A percentile compares a stretch with the other conserved stretches of the same genome.
Conservation (phyloP, 1,140 invertebrate genomes). For the Cyphomyrmex costatus region DNA sequence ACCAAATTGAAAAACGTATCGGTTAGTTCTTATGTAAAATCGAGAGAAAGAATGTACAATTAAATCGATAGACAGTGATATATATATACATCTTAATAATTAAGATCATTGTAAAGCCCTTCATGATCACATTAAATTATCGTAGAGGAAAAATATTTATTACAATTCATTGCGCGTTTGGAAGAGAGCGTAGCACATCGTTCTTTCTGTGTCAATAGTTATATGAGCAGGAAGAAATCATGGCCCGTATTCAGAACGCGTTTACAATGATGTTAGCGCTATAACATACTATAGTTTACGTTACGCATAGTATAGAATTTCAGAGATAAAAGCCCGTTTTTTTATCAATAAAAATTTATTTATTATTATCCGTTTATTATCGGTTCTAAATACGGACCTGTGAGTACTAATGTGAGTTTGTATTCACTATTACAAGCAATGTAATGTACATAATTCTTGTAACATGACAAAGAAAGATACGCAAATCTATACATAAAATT, state of each 20-base stretch:
- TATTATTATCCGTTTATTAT: too few species aligned
- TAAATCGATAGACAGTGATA: slow-evolving; percentile 64
- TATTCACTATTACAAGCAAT: slow-evolving; percentile 29
- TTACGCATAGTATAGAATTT: too few species aligned
- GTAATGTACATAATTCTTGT: not conserved
- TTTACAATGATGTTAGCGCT: too few species aligned
- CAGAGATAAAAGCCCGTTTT: too few species aligned
- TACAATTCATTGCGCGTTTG: slow-evolving; percentile 66
- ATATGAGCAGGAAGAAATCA: slow-evolving; percentile 30
- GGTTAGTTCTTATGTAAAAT: slow-evolving; percentile 65
- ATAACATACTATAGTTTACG: too few species aligned
- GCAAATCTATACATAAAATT: not conserved
- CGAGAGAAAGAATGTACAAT: slow-evolving; percentile 65
- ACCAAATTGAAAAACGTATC: slow-evolving; percentile 35
- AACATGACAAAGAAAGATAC: not conserved
- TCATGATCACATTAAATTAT: slow-evolving; percentile 75
- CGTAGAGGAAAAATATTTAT: slow-evolving; percentile 63
- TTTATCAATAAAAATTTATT: too few species aligned
- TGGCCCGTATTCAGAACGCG: too few species aligned
- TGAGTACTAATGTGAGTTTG: slow-evolving; percentile 36
- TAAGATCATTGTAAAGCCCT: slow-evolving; percentile 70
- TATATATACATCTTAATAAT: slow-evolving; percentile 71
- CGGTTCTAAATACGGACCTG: too few species aligned
- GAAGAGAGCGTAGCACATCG: slow-evolving; percentile 53
- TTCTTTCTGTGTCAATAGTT: slow-evolving; percentile 45